Percentiles rank a stretch among this genome's conserved stretches.
phyloP scores from a whole-genome alignment of 2,113 vertebrate genomes.

The Microtus ochrogaster region DNA sequence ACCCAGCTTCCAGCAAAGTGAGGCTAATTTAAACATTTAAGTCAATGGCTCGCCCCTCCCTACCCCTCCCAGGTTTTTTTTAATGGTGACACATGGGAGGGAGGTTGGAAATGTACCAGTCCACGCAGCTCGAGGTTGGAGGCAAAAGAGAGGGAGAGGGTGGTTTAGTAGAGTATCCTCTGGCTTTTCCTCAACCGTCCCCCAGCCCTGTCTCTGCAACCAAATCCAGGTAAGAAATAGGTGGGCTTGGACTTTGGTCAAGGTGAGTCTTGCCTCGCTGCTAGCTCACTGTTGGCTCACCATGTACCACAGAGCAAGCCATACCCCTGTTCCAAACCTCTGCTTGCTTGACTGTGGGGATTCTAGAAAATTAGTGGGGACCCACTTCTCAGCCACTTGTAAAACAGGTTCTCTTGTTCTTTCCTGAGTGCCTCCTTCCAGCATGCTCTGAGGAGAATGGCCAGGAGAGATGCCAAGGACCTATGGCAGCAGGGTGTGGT shows the following conservation, averaged over 20 bases:
- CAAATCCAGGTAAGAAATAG: background rate
- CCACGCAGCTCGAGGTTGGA: background rate
- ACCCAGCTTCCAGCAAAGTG: conserved; percentile 75
- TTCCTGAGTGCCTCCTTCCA: background rate
- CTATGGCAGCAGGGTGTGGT: background rate
- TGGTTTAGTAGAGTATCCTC: background rate
- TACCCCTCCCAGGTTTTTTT: background rate
- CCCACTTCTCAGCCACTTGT: background rate
- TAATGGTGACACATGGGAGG: conserved; percentile 10
- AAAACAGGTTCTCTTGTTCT: background rate
- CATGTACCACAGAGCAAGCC: background rate
- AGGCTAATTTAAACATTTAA: conserved; percentile 80
- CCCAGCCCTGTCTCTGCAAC: background rate
- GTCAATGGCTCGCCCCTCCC: conserved; percentile 58
- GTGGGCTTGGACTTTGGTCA: background rate
- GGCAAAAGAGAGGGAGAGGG: background rate
- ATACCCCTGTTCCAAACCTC: rapidly evolving
- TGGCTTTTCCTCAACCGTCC: background rate
- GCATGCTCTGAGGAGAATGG: background rate
- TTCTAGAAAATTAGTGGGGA: background rate
- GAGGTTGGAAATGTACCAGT: background rate
- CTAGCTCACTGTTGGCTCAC: background rate
- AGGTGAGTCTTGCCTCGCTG: background rate
- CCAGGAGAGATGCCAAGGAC: background rate
- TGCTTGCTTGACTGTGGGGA: background rate